These are phyloP conservation scores for Austrofundulus limnaeus DNA, from an alignment of 2,113 vertebrate genomes.

Conservation along the genomic window DNA sequence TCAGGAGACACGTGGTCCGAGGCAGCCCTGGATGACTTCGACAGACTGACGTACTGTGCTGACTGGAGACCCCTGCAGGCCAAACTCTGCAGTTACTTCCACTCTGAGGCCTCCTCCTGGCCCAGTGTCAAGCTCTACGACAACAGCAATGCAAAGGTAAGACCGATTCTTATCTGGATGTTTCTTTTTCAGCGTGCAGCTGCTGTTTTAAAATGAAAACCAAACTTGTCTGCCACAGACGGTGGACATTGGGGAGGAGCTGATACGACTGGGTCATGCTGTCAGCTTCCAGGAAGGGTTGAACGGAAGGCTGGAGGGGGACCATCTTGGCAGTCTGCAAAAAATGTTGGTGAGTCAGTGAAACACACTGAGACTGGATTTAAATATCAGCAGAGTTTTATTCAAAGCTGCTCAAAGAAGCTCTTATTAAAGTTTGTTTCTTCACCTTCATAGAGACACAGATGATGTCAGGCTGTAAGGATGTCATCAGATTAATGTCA, in stretches of 20 bases:
- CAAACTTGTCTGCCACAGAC: slow-evolving; percentile 59
- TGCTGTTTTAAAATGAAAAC: not conserved
- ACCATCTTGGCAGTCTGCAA: slow-evolving; percentile 60
- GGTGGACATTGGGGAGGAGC: slow-evolving; percentile 84
- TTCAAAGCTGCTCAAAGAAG: not conserved
- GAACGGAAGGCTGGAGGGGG: slow-evolving; percentile 23
- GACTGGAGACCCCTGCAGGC: slow-evolving; percentile 85
- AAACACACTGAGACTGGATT: not conserved
- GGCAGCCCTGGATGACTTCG: slow-evolving; percentile 84
- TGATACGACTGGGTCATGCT: slow-evolving; percentile 82
- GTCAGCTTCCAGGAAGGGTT: slow-evolving; percentile 65
- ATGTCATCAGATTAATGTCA: no score
- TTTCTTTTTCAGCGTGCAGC: not conserved
- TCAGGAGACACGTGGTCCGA: slow-evolving; percentile 83
- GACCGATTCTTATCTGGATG: not conserved
- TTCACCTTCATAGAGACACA: not conserved
- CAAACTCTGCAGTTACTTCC: slow-evolving; percentile 87
- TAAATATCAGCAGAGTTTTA: not conserved
- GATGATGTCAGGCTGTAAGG: no score
- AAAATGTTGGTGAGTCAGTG: slow-evolving; percentile 74
- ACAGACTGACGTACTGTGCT: slow-evolving; percentile 83
- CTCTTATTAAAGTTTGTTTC: not conserved
- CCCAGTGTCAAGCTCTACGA: slow-evolving; percentile 84
- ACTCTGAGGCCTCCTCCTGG: slow-evolving; percentile 78
- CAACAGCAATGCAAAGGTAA: slow-evolving; percentile 72